These are phyloP conservation scores for Ptychadena robeensis DNA, from an alignment of 2,797 vertebrate species.

Conservation along the genomic window DNA sequence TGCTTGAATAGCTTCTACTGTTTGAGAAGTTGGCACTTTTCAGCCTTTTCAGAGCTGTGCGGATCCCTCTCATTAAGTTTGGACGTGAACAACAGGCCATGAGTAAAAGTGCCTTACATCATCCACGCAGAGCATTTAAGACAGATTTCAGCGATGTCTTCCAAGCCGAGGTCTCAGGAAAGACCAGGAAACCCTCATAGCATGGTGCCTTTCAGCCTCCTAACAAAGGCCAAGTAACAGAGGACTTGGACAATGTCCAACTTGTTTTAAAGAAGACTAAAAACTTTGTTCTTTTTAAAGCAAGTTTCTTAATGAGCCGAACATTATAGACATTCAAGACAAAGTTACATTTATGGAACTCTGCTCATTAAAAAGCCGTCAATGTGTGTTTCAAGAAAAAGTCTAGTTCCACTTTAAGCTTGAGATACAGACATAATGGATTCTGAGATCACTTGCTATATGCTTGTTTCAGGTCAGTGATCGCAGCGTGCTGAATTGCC, in stretches of 20 bases:
- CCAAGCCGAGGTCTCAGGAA: slow-evolving; percentile 24
- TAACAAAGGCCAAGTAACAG: background rate
- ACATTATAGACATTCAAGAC: background rate
- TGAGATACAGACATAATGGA: too few relatives aligned
- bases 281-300: background rate
- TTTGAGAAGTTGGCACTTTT: slow-evolving; percentile 10
- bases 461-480: too few relatives aligned
- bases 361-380: too few relatives aligned
- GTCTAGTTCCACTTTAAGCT: too few relatives aligned
- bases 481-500: too few relatives aligned
- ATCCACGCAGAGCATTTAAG: background rate
- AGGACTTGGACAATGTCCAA: slow-evolving; percentile 60
- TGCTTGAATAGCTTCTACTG: background rate
- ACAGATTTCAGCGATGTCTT: slow-evolving; percentile 5
- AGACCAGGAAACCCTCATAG: background rate
- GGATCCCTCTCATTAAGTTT: slow-evolving; percentile 20
- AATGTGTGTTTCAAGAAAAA: too few relatives aligned
- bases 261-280: slow-evolving; percentile 8
- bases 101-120: slow-evolving; percentile 41
- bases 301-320: background rate
- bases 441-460: too few relatives aligned
- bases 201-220: background rate
- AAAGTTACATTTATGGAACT: too few relatives aligned
- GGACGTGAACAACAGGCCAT: slow-evolving; percentile 7
- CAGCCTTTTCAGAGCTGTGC: slow-evolving; percentile 11